phyloP scores from a whole-genome alignment of 2,113 vertebrate genomes.

The Cairina moschata region DNA sequence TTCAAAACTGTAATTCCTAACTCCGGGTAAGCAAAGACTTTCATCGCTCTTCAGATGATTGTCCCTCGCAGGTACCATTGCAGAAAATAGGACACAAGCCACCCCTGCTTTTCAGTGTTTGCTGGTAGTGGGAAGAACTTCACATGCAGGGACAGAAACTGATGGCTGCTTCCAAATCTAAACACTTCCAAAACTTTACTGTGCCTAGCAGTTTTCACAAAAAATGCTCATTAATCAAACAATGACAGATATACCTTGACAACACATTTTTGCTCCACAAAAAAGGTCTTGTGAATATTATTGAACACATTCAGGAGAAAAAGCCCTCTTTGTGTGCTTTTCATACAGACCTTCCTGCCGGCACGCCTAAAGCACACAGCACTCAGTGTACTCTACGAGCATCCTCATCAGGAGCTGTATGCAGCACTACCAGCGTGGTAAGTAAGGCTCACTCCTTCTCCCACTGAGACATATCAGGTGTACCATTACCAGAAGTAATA shows the following conservation, averaged over 20 bases:
- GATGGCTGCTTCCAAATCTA: not conserved
- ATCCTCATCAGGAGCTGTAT: not conserved
- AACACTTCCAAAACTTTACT: not conserved
- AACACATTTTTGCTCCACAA: not conserved
- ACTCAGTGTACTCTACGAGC: not conserved
- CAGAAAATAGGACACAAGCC: not conserved
- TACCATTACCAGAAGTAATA: not conserved
- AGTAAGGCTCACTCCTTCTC: not conserved
- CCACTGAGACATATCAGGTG: not conserved
- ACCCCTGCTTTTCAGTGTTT: not conserved
- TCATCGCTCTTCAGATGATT: not conserved
- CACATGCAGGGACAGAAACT: not conserved
- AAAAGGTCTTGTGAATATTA: not conserved
- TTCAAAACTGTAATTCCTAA: not conserved
- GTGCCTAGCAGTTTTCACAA: not conserved
- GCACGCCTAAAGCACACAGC: not conserved
- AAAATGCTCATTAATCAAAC: not conserved
- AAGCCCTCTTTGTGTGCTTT: not conserved
- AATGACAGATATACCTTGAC: not conserved
- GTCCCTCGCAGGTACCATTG: not conserved
- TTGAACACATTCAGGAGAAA: not conserved
- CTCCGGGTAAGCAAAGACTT: not conserved
- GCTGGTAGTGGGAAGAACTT: not conserved
- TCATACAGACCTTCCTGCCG: not conserved
- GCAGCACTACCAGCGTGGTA: not conserved